Evolutionary conservation across 2,113 vertebrate genomes (phyloP).

Genomic region (Tetrao urogallus): DNA sequence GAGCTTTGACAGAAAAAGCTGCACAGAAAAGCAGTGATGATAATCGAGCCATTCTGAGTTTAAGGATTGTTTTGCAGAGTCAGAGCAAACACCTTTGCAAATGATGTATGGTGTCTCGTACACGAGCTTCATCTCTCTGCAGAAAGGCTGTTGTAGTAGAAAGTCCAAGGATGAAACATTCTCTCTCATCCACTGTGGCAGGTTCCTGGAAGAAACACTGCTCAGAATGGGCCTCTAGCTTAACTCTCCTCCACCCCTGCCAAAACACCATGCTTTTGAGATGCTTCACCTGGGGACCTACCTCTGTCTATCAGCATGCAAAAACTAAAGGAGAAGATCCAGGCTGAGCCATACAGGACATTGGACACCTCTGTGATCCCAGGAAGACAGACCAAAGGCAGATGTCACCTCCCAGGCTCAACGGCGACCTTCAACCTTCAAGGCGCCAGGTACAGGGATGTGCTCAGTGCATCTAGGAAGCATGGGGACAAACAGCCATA

Average conservation of each 20-base stretch:
- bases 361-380: not conserved
- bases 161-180: not conserved
- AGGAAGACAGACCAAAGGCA: not conserved
- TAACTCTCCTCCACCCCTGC: not conserved
- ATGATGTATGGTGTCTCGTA: slow-evolving; percentile 28
- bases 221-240: not conserved
- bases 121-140: not conserved
- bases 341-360: accelerated
- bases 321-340: too few species aligned
- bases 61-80: not conserved
- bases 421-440: not conserved
- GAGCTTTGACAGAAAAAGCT: slow-evolving; percentile 17
- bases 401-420: not conserved
- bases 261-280: not conserved
- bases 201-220: not conserved
- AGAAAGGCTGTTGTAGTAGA: not conserved
- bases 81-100: slow-evolving; percentile 25
- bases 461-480: not conserved
- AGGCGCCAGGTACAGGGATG: not conserved
- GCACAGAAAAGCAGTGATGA: not conserved
- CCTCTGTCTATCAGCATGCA: accelerated
- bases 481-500: not conserved
- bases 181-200: not conserved
- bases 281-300: not conserved
- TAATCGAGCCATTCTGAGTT: slow-evolving; percentile 25